Percentiles rank a stretch among this genome's conserved stretches.
Evolutionary conservation across 1,140 invertebrate species (phyloP).

Genomic region (Ruditapes philippinarum): DNA sequence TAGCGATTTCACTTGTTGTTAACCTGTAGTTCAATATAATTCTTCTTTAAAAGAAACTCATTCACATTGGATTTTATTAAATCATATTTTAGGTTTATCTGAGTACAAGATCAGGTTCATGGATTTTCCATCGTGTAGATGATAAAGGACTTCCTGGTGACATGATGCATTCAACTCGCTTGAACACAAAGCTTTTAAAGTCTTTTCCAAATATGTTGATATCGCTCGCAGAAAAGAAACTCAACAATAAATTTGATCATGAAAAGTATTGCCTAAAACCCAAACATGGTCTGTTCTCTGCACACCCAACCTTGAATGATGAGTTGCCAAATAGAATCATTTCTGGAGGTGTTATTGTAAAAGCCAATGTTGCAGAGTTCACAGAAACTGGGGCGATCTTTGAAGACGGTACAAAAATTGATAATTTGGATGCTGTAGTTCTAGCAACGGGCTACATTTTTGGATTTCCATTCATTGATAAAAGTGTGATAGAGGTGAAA

Average conservation of each 20-base stretch:
- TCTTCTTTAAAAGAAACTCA: no score
- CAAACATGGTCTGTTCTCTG: conserved; percentile 85
- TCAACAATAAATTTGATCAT: conserved; percentile 87
- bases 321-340: conserved; percentile 87
- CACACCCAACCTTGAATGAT: conserved; percentile 88
- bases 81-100: conserved; percentile 85
- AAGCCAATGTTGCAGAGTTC: conserved; percentile 81
- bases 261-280: conserved; percentile 84
- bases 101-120: conserved; percentile 87
- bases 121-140: conserved; percentile 87
- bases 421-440: conserved; percentile 79
- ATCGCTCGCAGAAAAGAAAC: not conserved
- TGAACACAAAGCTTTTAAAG: not conserved
- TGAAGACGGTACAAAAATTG: conserved; percentile 82
- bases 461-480: conserved; percentile 81
- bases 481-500: conserved; percentile 78
- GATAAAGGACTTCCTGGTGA: conserved; percentile 78
- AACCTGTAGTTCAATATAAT: no score
- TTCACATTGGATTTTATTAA: no score
- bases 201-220: not conserved
- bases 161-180: conserved; percentile 43
- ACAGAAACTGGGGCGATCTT: conserved; percentile 83
- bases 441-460: conserved; percentile 82
- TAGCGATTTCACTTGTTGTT: no score
- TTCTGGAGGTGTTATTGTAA: conserved; percentile 85